Conservation (phyloP, 2,113 vertebrate genomes). For the Girardinichthys multiradiatus region DNA sequence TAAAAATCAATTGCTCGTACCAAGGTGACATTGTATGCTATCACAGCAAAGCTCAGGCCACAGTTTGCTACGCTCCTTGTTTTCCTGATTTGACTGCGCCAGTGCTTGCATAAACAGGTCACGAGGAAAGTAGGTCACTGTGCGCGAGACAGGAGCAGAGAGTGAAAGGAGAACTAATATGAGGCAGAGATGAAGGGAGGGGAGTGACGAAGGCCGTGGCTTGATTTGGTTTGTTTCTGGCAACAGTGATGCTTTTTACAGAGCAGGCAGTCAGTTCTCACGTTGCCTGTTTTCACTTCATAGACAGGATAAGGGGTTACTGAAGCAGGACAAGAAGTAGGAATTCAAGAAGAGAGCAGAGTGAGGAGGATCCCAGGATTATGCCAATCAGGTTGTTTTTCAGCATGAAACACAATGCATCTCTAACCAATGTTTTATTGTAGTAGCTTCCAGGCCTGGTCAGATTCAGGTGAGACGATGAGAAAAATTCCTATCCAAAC, state of each 20-base stretch:
- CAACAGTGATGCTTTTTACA: slow-evolving; percentile 38
- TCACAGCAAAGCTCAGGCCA: slow-evolving; percentile 3
- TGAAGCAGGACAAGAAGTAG: slow-evolving; percentile 19
- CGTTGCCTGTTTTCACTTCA: slow-evolving; percentile 60
- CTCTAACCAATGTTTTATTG: slow-evolving; percentile 20
- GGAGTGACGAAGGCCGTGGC: slow-evolving; percentile 43
- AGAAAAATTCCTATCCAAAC: not conserved
- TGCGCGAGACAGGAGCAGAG: slow-evolving; percentile 34
- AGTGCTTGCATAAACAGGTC: slow-evolving; percentile 76
- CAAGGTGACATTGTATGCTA: slow-evolving; percentile 69
- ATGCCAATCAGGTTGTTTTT: slow-evolving; percentile 19
- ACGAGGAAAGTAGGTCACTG: slow-evolving; percentile 80
- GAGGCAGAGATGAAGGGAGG: slow-evolving; percentile 3
- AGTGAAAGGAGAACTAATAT: slow-evolving; percentile 25
- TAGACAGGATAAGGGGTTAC: slow-evolving; percentile 39
- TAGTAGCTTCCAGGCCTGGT: slow-evolving; percentile 17
- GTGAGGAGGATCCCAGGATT: not conserved
- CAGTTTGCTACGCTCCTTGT: slow-evolving; percentile 49
- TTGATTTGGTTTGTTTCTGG: slow-evolving; percentile 30
- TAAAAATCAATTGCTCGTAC: not conserved
- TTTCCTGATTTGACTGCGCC: slow-evolving; percentile 61
- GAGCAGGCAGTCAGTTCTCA: slow-evolving; percentile 56
- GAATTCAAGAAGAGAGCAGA: not conserved
- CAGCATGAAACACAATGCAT: slow-evolving; percentile 24
- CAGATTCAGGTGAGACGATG: slow-evolving; percentile 10